A percentile compares a stretch with the other conserved stretches of the same genome.
Conservation (phyloP, 1,140 invertebrate species). For the Micrasema minimum region DNA sequence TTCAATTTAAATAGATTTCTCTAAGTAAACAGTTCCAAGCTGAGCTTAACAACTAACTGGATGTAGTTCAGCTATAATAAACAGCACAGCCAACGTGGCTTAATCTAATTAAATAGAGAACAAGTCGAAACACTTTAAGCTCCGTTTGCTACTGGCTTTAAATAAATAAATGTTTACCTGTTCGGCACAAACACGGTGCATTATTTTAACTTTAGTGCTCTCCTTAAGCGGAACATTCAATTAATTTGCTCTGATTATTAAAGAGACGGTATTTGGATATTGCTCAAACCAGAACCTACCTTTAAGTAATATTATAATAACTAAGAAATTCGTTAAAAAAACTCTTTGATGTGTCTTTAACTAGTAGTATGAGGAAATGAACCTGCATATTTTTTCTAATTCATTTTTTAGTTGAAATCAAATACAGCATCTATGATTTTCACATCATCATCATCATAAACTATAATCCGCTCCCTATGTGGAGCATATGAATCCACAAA, state of each 20-base stretch:
- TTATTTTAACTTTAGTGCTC: constrained; percentile 33
- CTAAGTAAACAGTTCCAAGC: too few species aligned
- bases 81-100: constrained; percentile 36
- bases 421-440: too few species aligned
- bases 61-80: constrained; percentile 24
- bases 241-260: constrained; percentile 21
- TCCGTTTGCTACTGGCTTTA: constrained; percentile 20
- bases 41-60: constrained; percentile 3
- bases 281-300: not conserved
- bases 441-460: too few species aligned
- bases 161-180: constrained; percentile 44
- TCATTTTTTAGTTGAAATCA: too few species aligned
- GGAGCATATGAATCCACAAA: too few species aligned
- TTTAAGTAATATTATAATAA: too few species aligned
- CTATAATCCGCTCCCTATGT: too few species aligned
- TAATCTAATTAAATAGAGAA: constrained; percentile 53
- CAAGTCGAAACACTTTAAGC: constrained; percentile 51
- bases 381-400: too few species aligned
- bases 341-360: too few species aligned
- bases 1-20: too few species aligned
- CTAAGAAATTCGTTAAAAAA: too few species aligned
- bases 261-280: not conserved
- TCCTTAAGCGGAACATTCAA: not conserved
- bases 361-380: too few species aligned
- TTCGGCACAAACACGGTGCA: constrained; percentile 15